These are phyloP conservation scores for Botia almorhae DNA, from an alignment of 2,797 vertebrate species.

Conservation along the genomic window DNA sequence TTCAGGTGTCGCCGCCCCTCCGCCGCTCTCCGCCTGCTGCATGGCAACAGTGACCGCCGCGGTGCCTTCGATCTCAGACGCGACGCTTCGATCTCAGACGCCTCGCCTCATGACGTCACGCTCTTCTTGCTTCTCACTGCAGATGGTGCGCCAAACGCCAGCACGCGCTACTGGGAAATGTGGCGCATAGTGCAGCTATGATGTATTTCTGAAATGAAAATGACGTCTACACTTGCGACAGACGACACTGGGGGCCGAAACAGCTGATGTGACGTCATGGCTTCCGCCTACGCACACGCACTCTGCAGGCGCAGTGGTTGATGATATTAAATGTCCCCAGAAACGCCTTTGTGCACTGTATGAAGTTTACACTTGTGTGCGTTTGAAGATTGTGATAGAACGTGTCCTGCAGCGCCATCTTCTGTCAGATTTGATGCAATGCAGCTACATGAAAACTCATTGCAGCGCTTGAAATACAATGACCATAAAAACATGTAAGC, in stretches of 20 bases:
- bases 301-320: too few species aligned
- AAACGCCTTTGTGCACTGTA: neutral
- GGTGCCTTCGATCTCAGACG: slow-evolving; percentile 12
- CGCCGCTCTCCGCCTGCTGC: slow-evolving; percentile 67
- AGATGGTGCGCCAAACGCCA: neutral
- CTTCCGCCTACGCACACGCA: slow-evolving; percentile 36
- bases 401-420: slow-evolving; percentile 22
- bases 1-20: slow-evolving; percentile 70
- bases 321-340: too few species aligned
- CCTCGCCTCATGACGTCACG: slow-evolving; percentile 31
- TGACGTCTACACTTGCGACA: slow-evolving; percentile 49
- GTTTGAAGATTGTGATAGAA: neutral
- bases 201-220: slow-evolving; percentile 48
- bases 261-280: slow-evolving; percentile 55
- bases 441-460: neutral
- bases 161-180: neutral
- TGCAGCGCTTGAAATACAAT: too few species aligned
- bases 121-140: neutral
- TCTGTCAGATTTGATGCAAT: neutral
- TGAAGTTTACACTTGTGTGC: neutral
- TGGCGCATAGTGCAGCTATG: slow-evolving; percentile 11
- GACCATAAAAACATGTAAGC: too few species aligned
- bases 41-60: slow-evolving; percentile 57
- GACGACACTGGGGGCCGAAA: slow-evolving; percentile 17
- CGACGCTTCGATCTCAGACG: slow-evolving; percentile 1